Base-by-base conservation (phyloP, 2,888 invertebrate genomes). In the Nemotelus nigrinus region DNA sequence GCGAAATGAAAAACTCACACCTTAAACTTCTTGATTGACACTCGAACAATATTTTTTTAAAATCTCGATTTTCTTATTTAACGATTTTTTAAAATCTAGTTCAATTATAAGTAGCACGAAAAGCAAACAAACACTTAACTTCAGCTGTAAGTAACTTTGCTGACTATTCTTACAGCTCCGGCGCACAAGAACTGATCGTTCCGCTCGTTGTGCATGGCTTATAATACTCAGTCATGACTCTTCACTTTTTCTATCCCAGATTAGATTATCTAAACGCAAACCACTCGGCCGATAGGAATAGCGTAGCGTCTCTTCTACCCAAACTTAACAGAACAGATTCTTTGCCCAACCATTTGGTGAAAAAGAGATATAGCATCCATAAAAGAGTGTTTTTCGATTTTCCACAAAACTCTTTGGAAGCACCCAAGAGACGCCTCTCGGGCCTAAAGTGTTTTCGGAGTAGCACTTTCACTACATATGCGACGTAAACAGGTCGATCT, bases 151-250 rank as follows among this genome's bases (percentile, higher is more conserved):
- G 2, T 43, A 65, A 65, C 47, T 41, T 2, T 10, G 5, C 7
- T 10, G 5, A 41, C 70, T 41, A 70, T 70, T 70, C 70, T 70
- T 10, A 47, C 25, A 53, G 55, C 70, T 41, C 70, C 47, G 25
- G 47, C 70, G 55, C 47, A 70, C 39, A 39, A 53, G 39, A 53
- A 70, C 70, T 70, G 55, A 39, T n/a, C 39, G 3, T 8, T 47
- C 25, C 6, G 55, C 50, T 39, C 10, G 25, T 55, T 8, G 55
- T n/a, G 43, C 70, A 43, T 3, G 70, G 8, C 70, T 55, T 70
- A 45, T 55, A 70, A 70, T 70, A 70, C 70, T 70, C 10, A 55
- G 25, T 43, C 7, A 43, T 70, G 70, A 53, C 70, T 70, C 53
- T 70, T 70, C 70, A 70, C 7, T 63, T 63, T 63, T 63, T 65